A percentile compares a stretch with the other conserved stretches of the same genome.
These are phyloP conservation scores for Orestias chungarensis DNA, from an alignment of 2,797 vertebrate genomes.

Conservation along the genomic window DNA sequence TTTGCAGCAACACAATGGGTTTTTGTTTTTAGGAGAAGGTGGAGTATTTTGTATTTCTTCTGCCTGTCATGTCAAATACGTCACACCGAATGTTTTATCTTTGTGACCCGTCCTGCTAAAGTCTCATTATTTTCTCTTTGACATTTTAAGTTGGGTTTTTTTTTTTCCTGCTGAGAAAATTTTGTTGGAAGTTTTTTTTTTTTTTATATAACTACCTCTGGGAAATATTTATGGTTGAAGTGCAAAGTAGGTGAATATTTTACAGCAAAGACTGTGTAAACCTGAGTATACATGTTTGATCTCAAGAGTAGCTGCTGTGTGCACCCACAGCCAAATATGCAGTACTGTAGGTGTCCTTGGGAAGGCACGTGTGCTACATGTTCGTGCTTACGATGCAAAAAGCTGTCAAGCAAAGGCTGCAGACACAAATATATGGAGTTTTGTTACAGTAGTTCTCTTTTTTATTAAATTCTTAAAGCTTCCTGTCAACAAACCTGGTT, in stretches of 20 bases:
- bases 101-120: slow-evolving; percentile 34
- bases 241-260: background rate
- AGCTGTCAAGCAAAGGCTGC: slow-evolving; percentile 19
- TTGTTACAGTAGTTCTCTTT: background rate
- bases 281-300: slow-evolving; percentile 23
- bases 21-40: slow-evolving; percentile 54
- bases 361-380: slow-evolving; percentile 6
- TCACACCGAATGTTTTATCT: slow-evolving; percentile 49
- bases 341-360: slow-evolving; percentile 32
- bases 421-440: slow-evolving; percentile 12
- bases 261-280: slow-evolving; percentile 6
- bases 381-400: slow-evolving; percentile 5
- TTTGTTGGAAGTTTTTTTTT: slow-evolving; percentile 25
- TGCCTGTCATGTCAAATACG: slow-evolving; percentile 45
- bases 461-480: background rate
- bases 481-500: background rate
- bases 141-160: slow-evolving; percentile 19
- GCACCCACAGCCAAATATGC: slow-evolving; percentile 6
- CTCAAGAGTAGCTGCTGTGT: slow-evolving; percentile 11
- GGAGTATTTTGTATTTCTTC: slow-evolving; percentile 60
- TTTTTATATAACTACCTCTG: background rate
- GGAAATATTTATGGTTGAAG: slow-evolving; percentile 9
- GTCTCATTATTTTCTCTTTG: slow-evolving; percentile 47
- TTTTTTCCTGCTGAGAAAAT: slow-evolving; percentile 21
- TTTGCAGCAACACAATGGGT: slow-evolving; percentile 36